phyloP scores from a whole-genome alignment of 1,140 invertebrate species.

The Drosophila teissieri region DNA sequence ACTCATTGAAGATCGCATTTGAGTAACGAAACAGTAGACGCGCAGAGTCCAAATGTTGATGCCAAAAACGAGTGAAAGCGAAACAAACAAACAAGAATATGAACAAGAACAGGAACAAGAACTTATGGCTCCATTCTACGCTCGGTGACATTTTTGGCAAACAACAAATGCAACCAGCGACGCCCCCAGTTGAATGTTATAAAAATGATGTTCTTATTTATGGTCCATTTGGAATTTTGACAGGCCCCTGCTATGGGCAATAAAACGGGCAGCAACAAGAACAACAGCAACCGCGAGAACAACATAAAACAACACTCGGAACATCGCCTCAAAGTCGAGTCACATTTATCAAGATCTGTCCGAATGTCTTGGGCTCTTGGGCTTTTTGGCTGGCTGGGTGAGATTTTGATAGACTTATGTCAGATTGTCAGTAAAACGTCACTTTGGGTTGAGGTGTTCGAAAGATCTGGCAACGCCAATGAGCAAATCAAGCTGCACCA shows the following conservation, averaged over 20 bases:
- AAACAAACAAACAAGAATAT: no score
- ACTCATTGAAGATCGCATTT: constrained; percentile 47
- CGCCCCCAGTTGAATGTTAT: constrained; percentile 54
- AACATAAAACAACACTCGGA: constrained; percentile 36
- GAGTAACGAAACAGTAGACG: constrained; percentile 33
- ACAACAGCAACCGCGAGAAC: constrained; percentile 24
- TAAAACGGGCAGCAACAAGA: constrained; percentile 48
- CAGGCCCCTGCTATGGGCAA: constrained; percentile 71
- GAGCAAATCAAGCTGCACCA: not conserved
- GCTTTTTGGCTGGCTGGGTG: constrained; percentile 30
- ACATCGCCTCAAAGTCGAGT: constrained; percentile 18
- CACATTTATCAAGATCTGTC: constrained; percentile 69
- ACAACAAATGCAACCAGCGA: constrained; percentile 36
- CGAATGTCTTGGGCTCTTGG: constrained; percentile 5
- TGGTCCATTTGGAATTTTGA: constrained; percentile 83
- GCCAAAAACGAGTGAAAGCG: constrained; percentile 15
- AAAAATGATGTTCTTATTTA: constrained; percentile 84
- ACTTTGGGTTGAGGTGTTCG: constrained; percentile 20
- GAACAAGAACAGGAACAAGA: not conserved
- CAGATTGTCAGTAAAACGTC: constrained; percentile 63
- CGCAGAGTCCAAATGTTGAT: constrained; percentile 22
- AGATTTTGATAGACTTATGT: constrained; percentile 77
- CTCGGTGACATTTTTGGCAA: constrained; percentile 66
- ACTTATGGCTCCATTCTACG: constrained; percentile 72
- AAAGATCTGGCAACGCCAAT: constrained; percentile 10